Percentiles rank a stretch among this genome's conserved stretches.
These are phyloP conservation scores for Telmatherina bonti DNA, from an alignment of 2,797 vertebrate species.

Conservation along the genomic window DNA sequence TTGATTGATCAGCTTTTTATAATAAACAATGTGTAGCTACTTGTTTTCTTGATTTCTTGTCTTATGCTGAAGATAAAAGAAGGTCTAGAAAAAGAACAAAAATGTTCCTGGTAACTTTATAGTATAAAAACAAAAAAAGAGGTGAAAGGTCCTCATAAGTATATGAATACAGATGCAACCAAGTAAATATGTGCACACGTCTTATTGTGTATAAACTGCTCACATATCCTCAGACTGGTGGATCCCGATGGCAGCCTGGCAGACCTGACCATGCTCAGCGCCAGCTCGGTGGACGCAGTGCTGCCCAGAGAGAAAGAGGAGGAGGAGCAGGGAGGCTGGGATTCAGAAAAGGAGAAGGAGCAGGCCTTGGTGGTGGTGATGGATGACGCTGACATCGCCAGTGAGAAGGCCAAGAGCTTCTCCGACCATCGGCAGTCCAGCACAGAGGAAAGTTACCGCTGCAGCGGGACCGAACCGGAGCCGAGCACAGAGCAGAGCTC, in stretches of 20 bases:
- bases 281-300: conserved; percentile 76
- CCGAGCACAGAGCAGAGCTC: conserved; percentile 86
- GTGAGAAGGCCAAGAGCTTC: conserved; percentile 63
- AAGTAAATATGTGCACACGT: background rate
- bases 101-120: background rate
- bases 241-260: conserved; percentile 94
- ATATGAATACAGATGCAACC: conserved; percentile 39
- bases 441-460: conserved; percentile 81
- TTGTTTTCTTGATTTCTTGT: no score
- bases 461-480: conserved; percentile 78
- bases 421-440: conserved; percentile 72
- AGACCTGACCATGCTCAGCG: conserved; percentile 93
- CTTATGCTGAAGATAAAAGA: no score
- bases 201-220: conserved; percentile 8
- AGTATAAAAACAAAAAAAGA: background rate
- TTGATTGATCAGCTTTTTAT: no score
- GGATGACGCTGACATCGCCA: conserved; percentile 54
- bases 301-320: conserved; percentile 75
- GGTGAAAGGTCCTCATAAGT: conserved; percentile 61
- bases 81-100: background rate
- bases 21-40: no score
- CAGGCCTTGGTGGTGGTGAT: conserved; percentile 71
- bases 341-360: conserved; percentile 72
- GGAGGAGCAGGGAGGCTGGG: conserved; percentile 60
- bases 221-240: conserved; percentile 84